Base-by-base conservation (phyloP, 2,888 invertebrate species). In the Melipona bicolor region DNA sequence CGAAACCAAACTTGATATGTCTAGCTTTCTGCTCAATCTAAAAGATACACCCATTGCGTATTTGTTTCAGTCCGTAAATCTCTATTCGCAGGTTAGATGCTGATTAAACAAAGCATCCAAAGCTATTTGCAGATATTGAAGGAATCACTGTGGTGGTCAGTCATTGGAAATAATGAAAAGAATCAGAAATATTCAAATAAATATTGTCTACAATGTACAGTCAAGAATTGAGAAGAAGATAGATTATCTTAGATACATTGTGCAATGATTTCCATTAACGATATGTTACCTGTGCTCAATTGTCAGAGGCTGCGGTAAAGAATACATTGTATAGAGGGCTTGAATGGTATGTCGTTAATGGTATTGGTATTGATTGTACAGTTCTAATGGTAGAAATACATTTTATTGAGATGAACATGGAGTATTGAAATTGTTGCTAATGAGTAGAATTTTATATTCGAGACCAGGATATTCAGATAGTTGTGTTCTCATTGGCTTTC, bases 1-100 rank as follows among this genome's bases (percentile, higher is more conserved):
- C 84, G 56, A 87, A 89, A 91, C 88, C 91, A 88, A 91, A 91
- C 85, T 86, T 81, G 80, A 90, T 87, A 87, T 77, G 77, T 83
- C 74, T 89, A 84, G 89, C 88, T 90, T 91, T 89, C 88, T 88
- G 91, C 89, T 91, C 91, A 88, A 91, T 86, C 87, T 76, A 76
- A 77, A 72, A 62, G 54, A 85, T 79, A 79, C 80, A 81, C 75
- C 76, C 77, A 50, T 87, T 54, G 84, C 80, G 78, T 85, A 86
- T 89, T 85, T 69, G 86, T 82, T 83, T 81, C 75, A 76, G 77
- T 79, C 76, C 71, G 56, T 32, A 49, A 76, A 72, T 64, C 81
- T 65, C 65, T 68, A 73, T 72, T 85, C 68, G 52, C 65, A 72
- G 81, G 83, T 82, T 84, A 75, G 87, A 86, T 85, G 89, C 81